These are phyloP conservation scores for Phodopus roborovskii DNA, from an alignment of 2,113 vertebrate species.

Conservation along the genomic window DNA sequence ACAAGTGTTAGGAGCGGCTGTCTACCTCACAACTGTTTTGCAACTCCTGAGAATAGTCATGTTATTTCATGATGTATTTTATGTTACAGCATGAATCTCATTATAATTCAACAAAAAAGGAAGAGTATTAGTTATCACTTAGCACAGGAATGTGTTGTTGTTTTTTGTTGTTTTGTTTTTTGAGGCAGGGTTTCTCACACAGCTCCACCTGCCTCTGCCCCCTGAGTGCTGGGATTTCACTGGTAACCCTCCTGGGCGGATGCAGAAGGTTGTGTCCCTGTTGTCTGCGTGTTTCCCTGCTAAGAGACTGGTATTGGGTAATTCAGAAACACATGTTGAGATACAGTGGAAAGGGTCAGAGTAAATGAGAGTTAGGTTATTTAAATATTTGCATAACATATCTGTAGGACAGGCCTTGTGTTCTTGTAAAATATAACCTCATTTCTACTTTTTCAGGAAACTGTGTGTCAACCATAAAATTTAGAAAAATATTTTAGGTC, in stretches of 20 bases:
- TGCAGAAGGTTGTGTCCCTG: not conserved
- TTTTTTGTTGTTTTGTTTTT: no score
- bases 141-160: not conserved
- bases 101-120: not conserved
- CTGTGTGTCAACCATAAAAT: not conserved
- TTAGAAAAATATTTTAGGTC: not conserved
- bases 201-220: no score
- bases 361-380: not conserved
- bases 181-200: no score
- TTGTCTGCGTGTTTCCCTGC: not conserved
- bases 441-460: slow-evolving; percentile 42
- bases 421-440: slow-evolving; percentile 32
- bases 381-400: not conserved
- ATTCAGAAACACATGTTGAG: not conserved
- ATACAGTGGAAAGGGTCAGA: not conserved
- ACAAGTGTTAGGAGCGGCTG: not conserved
- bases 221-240: not conserved
- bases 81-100: not conserved
- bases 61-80: not conserved
- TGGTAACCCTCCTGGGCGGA: not conserved
- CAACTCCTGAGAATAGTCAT: not conserved
- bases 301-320: not conserved
- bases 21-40: not conserved
- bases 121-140: not conserved
- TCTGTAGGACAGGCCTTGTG: not conserved